These are phyloP conservation scores for Epizoanthus stellaris DNA, from an alignment of 92 coral and sea anemone species.

Conservation along the genomic window DNA sequence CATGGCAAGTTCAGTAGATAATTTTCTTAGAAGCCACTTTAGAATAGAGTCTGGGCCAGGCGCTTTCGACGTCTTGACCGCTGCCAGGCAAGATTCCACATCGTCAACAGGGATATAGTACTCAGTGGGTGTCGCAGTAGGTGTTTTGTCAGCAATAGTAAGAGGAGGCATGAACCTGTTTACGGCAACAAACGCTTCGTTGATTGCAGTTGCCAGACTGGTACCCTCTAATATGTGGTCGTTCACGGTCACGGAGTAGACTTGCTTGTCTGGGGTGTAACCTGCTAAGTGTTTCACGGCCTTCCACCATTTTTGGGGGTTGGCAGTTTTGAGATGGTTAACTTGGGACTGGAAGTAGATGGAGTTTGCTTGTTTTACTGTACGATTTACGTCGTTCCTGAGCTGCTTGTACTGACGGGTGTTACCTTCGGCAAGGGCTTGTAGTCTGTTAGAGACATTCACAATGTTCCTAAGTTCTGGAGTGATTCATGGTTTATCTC, in stretches of 20 bases:
- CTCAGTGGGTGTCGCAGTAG: slow-evolving; percentile 8
- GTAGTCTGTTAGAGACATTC: slow-evolving; percentile 39
- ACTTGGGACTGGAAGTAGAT: slow-evolving; percentile 36
- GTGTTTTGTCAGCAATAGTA: slow-evolving; percentile 23
- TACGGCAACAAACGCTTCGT: slow-evolving; percentile 45
- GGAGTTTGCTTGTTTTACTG: slow-evolving; percentile 33
- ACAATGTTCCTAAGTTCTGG: slow-evolving; percentile 40
- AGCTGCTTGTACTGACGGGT: slow-evolving; percentile 23
- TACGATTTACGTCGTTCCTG: slow-evolving; percentile 27
- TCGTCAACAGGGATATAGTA: slow-evolving; percentile 36
- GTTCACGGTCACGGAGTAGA: slow-evolving; percentile 36
- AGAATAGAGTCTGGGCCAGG: slow-evolving; percentile 25
- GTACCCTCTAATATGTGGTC: slow-evolving; percentile 32
- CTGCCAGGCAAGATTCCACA: slow-evolving; percentile 26
- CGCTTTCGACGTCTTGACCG: slow-evolving; percentile 20
- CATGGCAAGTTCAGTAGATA: background rate
- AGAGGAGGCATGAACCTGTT: slow-evolving; percentile 34
- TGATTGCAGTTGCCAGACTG: slow-evolving; percentile 32
- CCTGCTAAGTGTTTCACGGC: slow-evolving; percentile 47
- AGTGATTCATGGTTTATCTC: slow-evolving; percentile 54
- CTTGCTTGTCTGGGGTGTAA: slow-evolving; percentile 35
- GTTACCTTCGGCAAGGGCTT: slow-evolving; percentile 28
- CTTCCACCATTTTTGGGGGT: slow-evolving; percentile 42
- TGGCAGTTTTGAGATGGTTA: slow-evolving; percentile 48
- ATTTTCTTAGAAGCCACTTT: slow-evolving; percentile 30